Evolutionary conservation across 2,113 vertebrate species (phyloP).

Genomic region (Sarotherodon lohbergeri): DNA sequence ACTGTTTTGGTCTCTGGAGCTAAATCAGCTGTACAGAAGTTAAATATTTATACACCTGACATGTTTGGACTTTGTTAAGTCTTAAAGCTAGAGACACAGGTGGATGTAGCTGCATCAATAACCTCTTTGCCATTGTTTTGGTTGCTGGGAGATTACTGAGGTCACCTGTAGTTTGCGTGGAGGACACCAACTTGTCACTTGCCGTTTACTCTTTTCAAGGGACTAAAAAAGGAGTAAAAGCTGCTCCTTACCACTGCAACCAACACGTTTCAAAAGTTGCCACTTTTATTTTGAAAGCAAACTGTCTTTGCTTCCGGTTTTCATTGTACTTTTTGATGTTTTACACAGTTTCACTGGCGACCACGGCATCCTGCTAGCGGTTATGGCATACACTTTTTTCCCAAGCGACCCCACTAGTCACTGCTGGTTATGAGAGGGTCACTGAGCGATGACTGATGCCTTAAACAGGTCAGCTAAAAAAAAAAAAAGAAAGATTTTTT

Average conservation of each 20-base stretch:
- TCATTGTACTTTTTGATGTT: background rate
- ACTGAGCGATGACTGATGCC: background rate
- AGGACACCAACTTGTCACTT: background rate
- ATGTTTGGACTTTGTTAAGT: background rate
- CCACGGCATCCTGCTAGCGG: background rate
- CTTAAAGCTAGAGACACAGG: background rate
- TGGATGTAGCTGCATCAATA: background rate
- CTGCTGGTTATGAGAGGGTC: background rate
- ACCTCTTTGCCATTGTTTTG: background rate
- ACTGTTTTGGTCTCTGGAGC: background rate
- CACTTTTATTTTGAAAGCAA: background rate
- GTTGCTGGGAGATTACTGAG: background rate
- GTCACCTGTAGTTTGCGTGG: background rate
- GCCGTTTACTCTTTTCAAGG: background rate
- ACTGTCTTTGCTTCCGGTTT: background rate
- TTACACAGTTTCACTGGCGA: background rate
- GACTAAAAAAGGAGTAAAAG: background rate
- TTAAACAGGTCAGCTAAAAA: background rate
- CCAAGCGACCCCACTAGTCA: background rate
- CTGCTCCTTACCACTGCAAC: background rate
- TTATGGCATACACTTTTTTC: background rate
- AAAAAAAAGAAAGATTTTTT: background rate
- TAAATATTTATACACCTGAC: background rate
- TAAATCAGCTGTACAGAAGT: background rate
- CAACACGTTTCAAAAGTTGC: background rate